Conservation (phyloP, 1,140 invertebrate species). For the Cydia splendana region DNA sequence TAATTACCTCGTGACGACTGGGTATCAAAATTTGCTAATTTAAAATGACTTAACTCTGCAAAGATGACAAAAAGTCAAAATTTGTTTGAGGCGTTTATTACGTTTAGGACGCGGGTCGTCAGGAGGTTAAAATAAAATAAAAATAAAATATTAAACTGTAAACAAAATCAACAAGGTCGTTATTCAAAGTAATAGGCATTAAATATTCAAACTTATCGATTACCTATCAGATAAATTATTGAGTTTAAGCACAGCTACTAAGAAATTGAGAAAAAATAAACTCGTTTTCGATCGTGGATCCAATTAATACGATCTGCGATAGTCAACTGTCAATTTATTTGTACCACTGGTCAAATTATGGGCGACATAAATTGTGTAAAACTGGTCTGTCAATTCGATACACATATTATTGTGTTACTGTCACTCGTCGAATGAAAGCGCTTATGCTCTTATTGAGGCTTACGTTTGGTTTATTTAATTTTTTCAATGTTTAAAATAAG, state of each 20-base stretch:
- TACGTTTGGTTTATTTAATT: background rate
- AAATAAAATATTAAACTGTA: background rate
- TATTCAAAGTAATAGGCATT: constrained; percentile 4
- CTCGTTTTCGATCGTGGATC: constrained; percentile 30
- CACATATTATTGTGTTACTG: background rate
- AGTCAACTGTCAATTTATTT: constrained; percentile 39
- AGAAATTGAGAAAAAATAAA: constrained; percentile 23
- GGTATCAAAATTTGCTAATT: too few species aligned
- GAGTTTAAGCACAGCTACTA: constrained; percentile 20
- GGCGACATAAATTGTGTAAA: background rate
- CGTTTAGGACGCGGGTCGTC: too few species aligned
- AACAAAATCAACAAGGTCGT: too few species aligned
- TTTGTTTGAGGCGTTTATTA: too few species aligned
- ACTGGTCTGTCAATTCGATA: constrained; percentile 6
- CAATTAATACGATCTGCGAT: constrained; percentile 38
- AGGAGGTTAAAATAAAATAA: too few species aligned
- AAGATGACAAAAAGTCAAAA: too few species aligned
- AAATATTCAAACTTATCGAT: constrained; percentile 17
- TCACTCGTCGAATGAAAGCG: background rate
- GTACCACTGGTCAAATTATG: constrained; percentile 28
- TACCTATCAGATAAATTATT: background rate
- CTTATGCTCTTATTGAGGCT: background rate
- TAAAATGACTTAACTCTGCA: too few species aligned
- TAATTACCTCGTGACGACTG: too few species aligned
- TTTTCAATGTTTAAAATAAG: too few species aligned